Evolutionary conservation across 1,140 invertebrate genomes (phyloP), one percentile per base, ranked within the genome.

Genomic region (Dendrolimus punctatus): DNA sequence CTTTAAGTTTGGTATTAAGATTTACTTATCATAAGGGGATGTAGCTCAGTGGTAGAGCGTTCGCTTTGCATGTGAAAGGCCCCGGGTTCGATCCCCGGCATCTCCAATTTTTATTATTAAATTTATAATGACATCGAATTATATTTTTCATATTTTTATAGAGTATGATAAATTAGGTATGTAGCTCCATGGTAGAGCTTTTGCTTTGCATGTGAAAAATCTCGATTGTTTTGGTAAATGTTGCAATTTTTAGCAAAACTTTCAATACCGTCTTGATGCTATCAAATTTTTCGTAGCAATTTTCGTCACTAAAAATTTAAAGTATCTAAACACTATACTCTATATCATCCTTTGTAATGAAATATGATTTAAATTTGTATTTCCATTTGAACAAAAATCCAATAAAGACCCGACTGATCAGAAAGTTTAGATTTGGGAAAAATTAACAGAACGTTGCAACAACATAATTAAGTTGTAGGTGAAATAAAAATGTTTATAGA

Each of bases 1-100:
- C 23, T 23, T 23, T 3, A 23, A 23, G 23, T 23, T 23, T 23
- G 23, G 23, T 23, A 23, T 23, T 23, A 23, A 23, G 23, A 23
- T 23, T 2, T 23, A 23, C 23, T 23, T 23, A 5, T 8, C 9
- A 45, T 40, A 39, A n/a, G 86, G 87, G 84, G 82, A 89, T 88
- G 85, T 87, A 87, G 88, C 81, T 88, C 88, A 90, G 88, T 89
- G 93, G 93, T 94, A 95, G 93, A 94, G 93, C 93, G 93, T 93
- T 94, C 93, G 93, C 93, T 95, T 95, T 93, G 93, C 93, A 95
- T 95, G 93, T 93, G 92, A 93, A 93, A 94, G 92, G 93, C 91
- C 93, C 92, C 90, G 92, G 92, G 92, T 94, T 94, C 93, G 90
- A 94, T 93, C 92, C 92, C 90, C 90, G 89, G 91, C 90, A 91